Evolutionary conservation across 1,140 invertebrate species (phyloP), one percentile per base, ranked within the genome.

Genomic region (Araneus ventricosus): DNA sequence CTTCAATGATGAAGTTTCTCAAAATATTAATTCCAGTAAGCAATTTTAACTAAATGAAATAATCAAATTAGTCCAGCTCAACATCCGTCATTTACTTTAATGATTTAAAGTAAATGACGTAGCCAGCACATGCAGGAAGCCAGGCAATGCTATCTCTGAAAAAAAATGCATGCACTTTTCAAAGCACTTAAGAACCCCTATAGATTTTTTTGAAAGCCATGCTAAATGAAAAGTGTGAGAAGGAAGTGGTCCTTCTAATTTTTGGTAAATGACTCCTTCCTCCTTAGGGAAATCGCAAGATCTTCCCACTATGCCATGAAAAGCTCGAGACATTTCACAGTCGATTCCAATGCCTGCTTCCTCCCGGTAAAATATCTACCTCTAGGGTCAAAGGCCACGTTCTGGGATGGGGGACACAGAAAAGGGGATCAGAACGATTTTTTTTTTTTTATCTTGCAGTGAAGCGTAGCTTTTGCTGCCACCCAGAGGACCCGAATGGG

Each of bases 301-400:
- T 27, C 41, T 52, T 24, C 10, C 10, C 24, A 45, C 41, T 41
- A 79, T 20, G 37, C 67, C 27, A 27, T 10, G 39, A 52, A 45
- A 59, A 57, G 45, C 39, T 27, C 61, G 30, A 67, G 80, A 91
- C 90, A 91, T 91, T 91, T 91, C 59, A 37, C 80, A 91, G 80
- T 20, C 79, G 27, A 39, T 79, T 84, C 63, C 57, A 59, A 84
- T 45, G 52, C 61, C 89, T 84, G 75, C 45, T 82, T 75, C 30
- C 70, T 67, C 70, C 84, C 45, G 1, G 84, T 84, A 79, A 17
- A 86, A 87, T 84, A 92, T 92, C 91, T 92, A 92, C 80, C 52
- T 88, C 84, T 34, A 24, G 87, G 92, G 86, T 89, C 86, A 93
- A 89, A 93, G 92, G 86, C 88, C 92, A 89, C 79, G 57, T 70